Evolutionary conservation across 2,113 vertebrate genomes (phyloP), one percentile per base, ranked within the genome.

Genomic region (Peromyscus leucopus): DNA sequence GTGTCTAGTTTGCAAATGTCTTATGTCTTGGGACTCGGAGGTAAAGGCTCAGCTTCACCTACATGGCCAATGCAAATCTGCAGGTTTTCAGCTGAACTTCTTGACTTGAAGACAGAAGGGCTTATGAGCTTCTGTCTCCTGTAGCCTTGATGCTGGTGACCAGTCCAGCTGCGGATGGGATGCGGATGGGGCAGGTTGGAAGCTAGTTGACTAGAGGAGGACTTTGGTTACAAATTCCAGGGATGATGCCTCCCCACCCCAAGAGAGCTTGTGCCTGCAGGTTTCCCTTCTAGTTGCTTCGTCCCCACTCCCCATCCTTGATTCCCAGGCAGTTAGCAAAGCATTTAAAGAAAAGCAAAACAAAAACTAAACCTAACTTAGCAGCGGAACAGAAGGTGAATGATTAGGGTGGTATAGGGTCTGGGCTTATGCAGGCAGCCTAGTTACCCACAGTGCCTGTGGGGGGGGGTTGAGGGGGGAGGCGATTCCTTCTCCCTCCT

Each of bases 321-420:
- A 91, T 86, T 93, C 89, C 46, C 84, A 55, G 72, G 90, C 39
- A 87, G 46, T 94, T 95, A 76, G 7, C 48, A 92, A 75, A 2
- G 0, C 57, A 51, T 93, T 94, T 12, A 63, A 89, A 96, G 83
- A 21, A 17, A 87, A 48, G 17, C 10, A 51, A 17, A 36, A 55
- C 39, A 48, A 28, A 65, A 89, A 90, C 19, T 71, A 57, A 72
- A 7, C 26, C 51, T 83, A 91, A 72, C 51, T 57, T 46, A 83
- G 5, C 21, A 6, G 63, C 57, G 72, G 42, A 42, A 39, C 1
- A 10, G 39, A 63, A 31, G 75, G 33, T 36, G 24, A 74, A 2
- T 24, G 0, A 72, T 72, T 72, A 0, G 3, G 46, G 0, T 31
- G 19, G 39, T 16, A 10, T 24, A 7, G 42, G 57, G 67, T 24